Evolutionary conservation across 2,113 vertebrate species (phyloP), one percentile per base, ranked within the genome.

Genomic region (Heloderma charlesbogerti): DNA sequence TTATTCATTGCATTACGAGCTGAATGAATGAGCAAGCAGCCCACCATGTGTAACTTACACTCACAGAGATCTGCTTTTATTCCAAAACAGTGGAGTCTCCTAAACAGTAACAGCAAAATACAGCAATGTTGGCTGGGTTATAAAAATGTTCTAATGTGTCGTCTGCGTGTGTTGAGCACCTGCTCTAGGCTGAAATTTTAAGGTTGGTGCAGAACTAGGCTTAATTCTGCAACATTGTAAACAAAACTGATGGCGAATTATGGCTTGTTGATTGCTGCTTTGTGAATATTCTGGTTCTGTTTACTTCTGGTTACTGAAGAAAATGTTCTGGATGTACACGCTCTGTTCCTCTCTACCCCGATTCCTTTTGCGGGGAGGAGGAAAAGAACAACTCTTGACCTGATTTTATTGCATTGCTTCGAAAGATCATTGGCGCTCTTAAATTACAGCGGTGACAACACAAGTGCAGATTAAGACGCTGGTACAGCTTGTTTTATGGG

Each of bases 1-100:
- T 95, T 96, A 96, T 96, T 96, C 91, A 95, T 94, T 72, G n/a
- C 72, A 9, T 93, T 94, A 94, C 71, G 60, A 82, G 4, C 89
- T 91, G 84, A 86, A 87, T 94, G 90, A 93, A 78, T 94, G 92
- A 95, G 75, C 92, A 93, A 84, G 78, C 80, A 66, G 45, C 72
- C 72, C 66, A 34, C 15, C 27, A 75, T 80, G 37, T 91, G 63
- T 37, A 88, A n/a, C 51, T 85, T 87, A 54, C 77, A 86, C 74
- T 48, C 60, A 81, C 8, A 54, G 22, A 72, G 77, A 45, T 86
- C 88, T 90, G 27, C 1, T 91, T 92, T 90, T 71, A 67, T 91
- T 91, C 88, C 75, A 88, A 78, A 84, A 88, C 72, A 5, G 72
- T 90, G 80, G 57, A 34, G n/a, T 0, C 6, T 27, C 10, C 29